Evolutionary conservation across 1,140 invertebrate genomes (phyloP), one percentile per base, ranked within the genome.

Genomic region (Chymomyza costata): DNA sequence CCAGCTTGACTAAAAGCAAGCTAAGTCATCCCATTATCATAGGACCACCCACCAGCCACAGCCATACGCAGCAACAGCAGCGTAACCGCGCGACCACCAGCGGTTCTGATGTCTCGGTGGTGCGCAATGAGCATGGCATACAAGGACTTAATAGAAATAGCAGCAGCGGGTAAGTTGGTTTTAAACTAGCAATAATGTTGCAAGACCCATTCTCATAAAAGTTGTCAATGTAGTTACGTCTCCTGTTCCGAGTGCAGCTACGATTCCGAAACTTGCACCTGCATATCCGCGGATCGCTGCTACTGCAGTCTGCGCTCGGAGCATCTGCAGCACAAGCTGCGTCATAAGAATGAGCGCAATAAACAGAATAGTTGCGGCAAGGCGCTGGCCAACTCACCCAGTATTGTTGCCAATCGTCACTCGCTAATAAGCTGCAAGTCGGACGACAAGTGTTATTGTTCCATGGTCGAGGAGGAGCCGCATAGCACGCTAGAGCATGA

Each of bases 161-260:
- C 62, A 91, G 90, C 6, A 91, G 90, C 57, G 91, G 90, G 85
- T 86, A 69, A 53, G 82, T 65, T n/a, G n/a, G n/a, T n/a, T n/a
- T n/a, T n/a, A n/a, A n/a, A n/a, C n/a, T n/a, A n/a, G n/a, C n/a
- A n/a, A n/a, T n/a, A n/a, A n/a, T n/a, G n/a, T n/a, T n/a, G n/a
- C n/a, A n/a, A n/a, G n/a, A n/a, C 48, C 34, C 40, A 35, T 34
- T 8, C 39, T 6, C 14, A 6, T 21, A 11, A 10, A 13, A 16
- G 8, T 11, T 8, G 14, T 13, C 8, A 5, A n/a, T 11, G 34
- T n/a, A 86, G 84, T 5, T 95, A 94, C 68, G 92, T 95, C 3
- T 94, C 93, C 8, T 95, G 93, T 81, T 94, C 93, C 15, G 94
- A 95, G 85, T 95, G 93, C 80, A 92, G 90, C 51, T 92, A 91